Evolutionary conservation across 2,797 vertebrate species (phyloP), one percentile per base, ranked within the genome.

Genomic region (Coregonus sp.): DNA sequence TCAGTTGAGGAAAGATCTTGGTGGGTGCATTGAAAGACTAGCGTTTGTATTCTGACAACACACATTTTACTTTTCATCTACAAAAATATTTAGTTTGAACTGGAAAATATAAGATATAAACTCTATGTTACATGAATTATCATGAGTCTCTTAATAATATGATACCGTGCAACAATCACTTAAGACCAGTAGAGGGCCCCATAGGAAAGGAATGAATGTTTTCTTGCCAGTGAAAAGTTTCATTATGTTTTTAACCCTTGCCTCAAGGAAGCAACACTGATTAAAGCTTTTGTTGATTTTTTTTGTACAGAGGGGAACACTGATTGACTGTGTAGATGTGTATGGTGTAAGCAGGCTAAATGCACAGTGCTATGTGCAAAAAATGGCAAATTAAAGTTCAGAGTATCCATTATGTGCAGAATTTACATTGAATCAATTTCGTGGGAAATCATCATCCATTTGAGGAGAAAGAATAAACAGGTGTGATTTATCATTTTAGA

Each of bases 401-500:
- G 37, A 11, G 3, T 33, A 5, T 2, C 65, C 29, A 12, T 31
- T 35, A 31, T 4, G 15, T 68, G 15, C 61, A 65, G 4, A 16
- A 20, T 52, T 14, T 65, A 31, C 11, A 65, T 65, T 29, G 20
- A 52, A 51, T 31, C 15, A 5, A 29, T 65, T 71, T 51, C 5
- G 47, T 25, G 25, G 14, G 33, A 68, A 73, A 79, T 73, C 1
- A 47, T 72, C 67, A 69, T 70, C 37, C 37, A 25, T 79, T 78
- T 81, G 25, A 75, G 78, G 4, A 5, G 29, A 81, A 70, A 75
- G 54, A 20, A 71, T 54, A 67, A 76, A 73, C 47, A 67, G 20
- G 47, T 68, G 25, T 47, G 56, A 81, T 88, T 85, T 78, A 63
- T 88, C 79, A 81, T 80, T 68, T 0, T 74, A 72, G 71, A 56